Conservation (phyloP, 2,888 invertebrate genomes). For the Stictocephala bisonia region DNA sequence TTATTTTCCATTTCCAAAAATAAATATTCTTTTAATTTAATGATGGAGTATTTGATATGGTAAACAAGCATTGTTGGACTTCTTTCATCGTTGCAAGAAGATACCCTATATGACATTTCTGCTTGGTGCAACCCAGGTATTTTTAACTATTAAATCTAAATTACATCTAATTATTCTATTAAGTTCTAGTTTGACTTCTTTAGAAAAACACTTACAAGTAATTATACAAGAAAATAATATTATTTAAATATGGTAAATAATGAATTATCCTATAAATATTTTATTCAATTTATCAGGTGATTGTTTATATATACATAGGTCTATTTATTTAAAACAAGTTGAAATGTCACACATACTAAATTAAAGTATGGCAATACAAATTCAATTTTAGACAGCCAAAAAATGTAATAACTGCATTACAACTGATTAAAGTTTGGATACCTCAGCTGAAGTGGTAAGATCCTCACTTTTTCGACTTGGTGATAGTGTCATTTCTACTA, state of each 20-base stretch:
- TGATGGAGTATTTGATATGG: too few species aligned
- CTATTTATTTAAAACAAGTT: too few species aligned
- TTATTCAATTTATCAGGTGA: too few species aligned
- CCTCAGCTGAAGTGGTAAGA: slow-evolving; percentile 71
- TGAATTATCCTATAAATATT: background rate
- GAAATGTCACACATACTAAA: background rate
- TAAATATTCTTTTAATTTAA: too few species aligned
- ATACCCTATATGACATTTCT: too few species aligned
- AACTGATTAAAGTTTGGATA: too few species aligned
- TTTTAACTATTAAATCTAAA: too few species aligned
- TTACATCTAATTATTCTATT: background rate
- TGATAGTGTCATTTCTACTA: slow-evolving; percentile 63
- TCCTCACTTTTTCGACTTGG: slow-evolving; percentile 57
- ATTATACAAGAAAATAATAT: background rate
- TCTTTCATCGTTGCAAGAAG: too few species aligned
- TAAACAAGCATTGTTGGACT: too few species aligned
- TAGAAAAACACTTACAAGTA: background rate
- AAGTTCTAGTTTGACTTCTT: background rate
- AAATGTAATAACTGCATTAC: slow-evolving; percentile 64
- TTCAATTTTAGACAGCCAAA: background rate
- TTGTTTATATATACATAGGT: background rate
- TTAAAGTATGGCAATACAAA: background rate
- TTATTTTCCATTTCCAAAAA: too few species aligned
- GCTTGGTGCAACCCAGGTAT: too few species aligned
- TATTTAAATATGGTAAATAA: background rate